Base-by-base conservation (phyloP, 1,140 invertebrate genomes). In the Pseudomyrmex pallidus region DNA sequence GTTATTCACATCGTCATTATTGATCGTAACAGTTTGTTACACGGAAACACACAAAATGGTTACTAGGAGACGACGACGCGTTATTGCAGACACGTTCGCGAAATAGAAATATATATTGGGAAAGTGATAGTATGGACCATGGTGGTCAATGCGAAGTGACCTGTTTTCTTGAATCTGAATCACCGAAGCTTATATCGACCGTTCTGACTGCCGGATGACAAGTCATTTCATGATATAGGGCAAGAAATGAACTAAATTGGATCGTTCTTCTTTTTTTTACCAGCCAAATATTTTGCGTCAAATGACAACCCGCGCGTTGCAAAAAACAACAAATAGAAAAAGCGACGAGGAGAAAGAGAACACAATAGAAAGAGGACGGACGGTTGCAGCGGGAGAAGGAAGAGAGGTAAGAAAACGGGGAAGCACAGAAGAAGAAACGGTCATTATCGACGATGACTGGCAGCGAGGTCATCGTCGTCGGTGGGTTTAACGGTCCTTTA, bases 401-500 rank as follows among this genome's bases (percentile, higher is more conserved):
- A 57, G 46, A 46, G 15, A 56, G 52, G 50, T 22, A 25, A 50
- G 52, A 4, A 63, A 20, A 35, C 35, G 20, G 57, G 17, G 22
- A 46, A n/a, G 68, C 17, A 62, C 59, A 62, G 15, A 17, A 70
- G 85, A 88, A 90, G 90, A 89, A 90, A 88, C 80, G 90, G 89
- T 91, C 89, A 92, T 93, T 93, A 93, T 91, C 90, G 91, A 91
- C 88, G 90, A 93, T 93, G 91, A 93, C 92, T 93, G 91, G 92
- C 92, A 92, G 83, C 80, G 83, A 80, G 87, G 90, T 92, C 91
- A 91, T 92, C 91, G 87, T 90, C 87, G 87, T 80, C 85, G 83
- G 62, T 82, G 70, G 89, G 89, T 91, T 92, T 91, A 86, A 91
- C 86, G 88, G 57, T 90, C 89, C 89, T 91, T 90, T 87, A 88